A percentile compares a stretch with the other conserved stretches of the same genome.
phyloP scores from a whole-genome alignment of 2,113 vertebrate species.

The Protobothrops flavoviridis region DNA sequence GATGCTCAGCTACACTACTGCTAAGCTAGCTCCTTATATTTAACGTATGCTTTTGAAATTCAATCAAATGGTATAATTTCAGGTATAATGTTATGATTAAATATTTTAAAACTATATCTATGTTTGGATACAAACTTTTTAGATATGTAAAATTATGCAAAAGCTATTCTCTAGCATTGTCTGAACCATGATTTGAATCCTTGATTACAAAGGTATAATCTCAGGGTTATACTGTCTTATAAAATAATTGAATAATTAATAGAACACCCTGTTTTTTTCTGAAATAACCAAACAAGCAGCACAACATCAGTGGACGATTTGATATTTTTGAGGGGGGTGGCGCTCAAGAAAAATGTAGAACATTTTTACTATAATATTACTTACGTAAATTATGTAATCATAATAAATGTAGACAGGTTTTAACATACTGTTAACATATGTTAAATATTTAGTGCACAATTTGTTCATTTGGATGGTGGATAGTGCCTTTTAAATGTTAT shows the following conservation, averaged over 20 bases:
- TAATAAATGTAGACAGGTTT: not conserved
- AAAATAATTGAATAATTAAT: not conserved
- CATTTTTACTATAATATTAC: slow-evolving; percentile 11
- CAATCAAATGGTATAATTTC: not conserved
- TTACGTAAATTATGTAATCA: not conserved
- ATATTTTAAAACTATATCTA: not conserved
- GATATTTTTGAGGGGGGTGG: slow-evolving; percentile 3
- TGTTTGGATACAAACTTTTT: not conserved
- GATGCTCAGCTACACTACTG: slow-evolving; percentile 6
- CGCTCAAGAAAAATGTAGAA: accelerated
- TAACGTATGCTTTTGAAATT: slow-evolving; percentile 8
- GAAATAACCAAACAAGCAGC: not conserved
- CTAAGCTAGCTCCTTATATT: not conserved
- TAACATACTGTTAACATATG: slow-evolving; percentile 8
- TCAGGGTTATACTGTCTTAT: not conserved
- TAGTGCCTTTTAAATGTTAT: not conserved
- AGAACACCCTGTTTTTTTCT: not conserved
- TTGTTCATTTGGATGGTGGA: not conserved
- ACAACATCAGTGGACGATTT: not conserved
- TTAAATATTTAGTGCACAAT: not conserved
- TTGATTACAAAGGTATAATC: accelerated
- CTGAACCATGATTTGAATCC: not conserved
- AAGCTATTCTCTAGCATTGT: slow-evolving; percentile 4
- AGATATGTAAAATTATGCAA: slow-evolving; percentile 3
- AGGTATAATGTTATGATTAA: not conserved